phyloP scores from a whole-genome alignment of 1,140 invertebrate species.

The Heliothis virescens region DNA sequence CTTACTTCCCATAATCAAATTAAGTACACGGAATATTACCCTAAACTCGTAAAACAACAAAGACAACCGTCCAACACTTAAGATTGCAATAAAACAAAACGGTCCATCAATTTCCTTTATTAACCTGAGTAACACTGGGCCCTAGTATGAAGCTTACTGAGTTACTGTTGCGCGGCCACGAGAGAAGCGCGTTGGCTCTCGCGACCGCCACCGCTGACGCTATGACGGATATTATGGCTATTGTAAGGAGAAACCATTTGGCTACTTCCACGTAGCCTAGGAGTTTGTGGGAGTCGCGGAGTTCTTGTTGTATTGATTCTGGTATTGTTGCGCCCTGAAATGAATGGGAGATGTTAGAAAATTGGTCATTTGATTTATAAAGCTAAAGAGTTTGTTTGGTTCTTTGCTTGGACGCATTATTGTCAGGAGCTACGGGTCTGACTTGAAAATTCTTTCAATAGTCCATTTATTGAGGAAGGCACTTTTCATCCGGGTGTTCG shows the following conservation, averaged over 20 bases:
- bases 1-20: too few relatives aligned
- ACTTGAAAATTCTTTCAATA: too few relatives aligned
- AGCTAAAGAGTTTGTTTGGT: not conserved
- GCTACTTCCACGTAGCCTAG: conserved; percentile 71
- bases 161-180: conserved; percentile 66
- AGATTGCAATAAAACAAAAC: conserved; percentile 20
- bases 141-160: conserved; percentile 72
- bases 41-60: too few relatives aligned
- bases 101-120: conserved; percentile 57
- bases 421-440: too few relatives aligned
- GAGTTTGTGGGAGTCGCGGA: conserved; percentile 67
- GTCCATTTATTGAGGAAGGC: too few relatives aligned
- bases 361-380: not conserved
- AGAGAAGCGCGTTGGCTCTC: conserved; percentile 54
- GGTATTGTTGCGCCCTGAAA: conserved; percentile 78
- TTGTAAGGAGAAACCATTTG: conserved; percentile 74
- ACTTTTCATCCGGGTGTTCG: too few relatives aligned
- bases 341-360: not conserved
- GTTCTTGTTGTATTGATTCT: conserved; percentile 62
- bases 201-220: conserved; percentile 54
- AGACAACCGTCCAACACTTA: not conserved
- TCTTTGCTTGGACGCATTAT: too few relatives aligned
- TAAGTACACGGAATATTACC: too few relatives aligned
- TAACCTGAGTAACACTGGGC: conserved; percentile 50
- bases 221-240: conserved; percentile 60